Evolutionary conservation across 37 sponge, comb jelly and placozoan genomes (phyloP).

Genomic region (Oscarella lobularis): DNA sequence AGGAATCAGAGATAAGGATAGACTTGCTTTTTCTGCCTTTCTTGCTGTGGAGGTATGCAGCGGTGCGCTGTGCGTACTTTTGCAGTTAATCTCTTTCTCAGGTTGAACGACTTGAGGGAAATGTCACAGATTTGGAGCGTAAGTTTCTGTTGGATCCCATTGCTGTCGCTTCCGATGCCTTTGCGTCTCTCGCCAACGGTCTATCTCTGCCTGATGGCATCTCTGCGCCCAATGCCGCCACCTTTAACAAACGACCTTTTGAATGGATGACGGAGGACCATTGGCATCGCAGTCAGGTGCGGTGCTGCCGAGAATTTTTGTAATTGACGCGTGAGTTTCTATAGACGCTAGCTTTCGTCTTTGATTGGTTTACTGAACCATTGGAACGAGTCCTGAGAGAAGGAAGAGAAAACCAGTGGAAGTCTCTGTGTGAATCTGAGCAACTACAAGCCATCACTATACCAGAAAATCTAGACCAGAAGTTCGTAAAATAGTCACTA

Average conservation of each 20-base stretch:
- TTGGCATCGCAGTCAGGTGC: conserved; percentile 76
- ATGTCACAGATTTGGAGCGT: conserved; percentile 30
- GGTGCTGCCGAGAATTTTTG: no score
- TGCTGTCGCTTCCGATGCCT: conserved; percentile 24
- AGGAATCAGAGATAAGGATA: background rate
- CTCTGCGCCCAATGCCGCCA: background rate
- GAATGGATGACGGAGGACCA: conserved; percentile 87
- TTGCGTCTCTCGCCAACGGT: conserved; percentile 21
- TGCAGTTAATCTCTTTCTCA: conserved; percentile 3
- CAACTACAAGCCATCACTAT: background rate
- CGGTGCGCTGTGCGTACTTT: background rate
- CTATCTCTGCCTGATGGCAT: background rate
- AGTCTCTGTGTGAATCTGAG: background rate
- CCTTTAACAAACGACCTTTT: conserved; percentile 61
- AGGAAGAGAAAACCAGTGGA: background rate
- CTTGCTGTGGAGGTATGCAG: background rate
- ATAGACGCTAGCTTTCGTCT: background rate
- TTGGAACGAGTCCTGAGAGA: background rate
- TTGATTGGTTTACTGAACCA: background rate
- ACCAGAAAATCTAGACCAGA: background rate
- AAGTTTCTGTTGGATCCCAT: conserved; percentile 48
- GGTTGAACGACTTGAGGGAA: conserved; percentile 48
- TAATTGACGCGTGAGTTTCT: no score
- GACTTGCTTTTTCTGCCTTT: background rate
- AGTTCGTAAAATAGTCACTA: no score